Percentiles rank a stretch among this genome's conserved stretches.
phyloP scores from a whole-genome alignment of 64 coral and sea anemone species.

The Hydrozoanthus tunicans region DNA sequence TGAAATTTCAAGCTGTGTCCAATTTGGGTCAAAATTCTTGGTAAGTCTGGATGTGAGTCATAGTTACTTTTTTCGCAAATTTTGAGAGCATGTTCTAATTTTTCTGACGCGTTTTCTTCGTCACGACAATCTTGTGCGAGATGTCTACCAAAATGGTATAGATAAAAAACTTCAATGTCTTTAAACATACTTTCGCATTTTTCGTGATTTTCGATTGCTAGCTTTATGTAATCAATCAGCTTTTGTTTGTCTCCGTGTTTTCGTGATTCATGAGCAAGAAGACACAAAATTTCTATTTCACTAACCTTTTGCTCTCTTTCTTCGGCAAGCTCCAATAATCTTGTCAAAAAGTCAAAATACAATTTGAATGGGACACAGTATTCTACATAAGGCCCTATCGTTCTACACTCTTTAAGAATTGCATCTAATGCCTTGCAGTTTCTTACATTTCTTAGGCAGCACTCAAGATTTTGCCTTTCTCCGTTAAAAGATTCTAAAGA shows the following conservation, averaged over 20 bases:
- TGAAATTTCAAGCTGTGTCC: slow-evolving; percentile 45
- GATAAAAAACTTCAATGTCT: slow-evolving; percentile 25
- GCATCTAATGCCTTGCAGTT: not conserved
- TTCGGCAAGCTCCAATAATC: not conserved
- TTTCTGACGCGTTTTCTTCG: not conserved
- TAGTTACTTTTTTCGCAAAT: not conserved
- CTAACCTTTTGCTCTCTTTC: not conserved
- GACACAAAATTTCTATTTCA: slow-evolving; percentile 58
- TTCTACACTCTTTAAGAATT: not conserved
- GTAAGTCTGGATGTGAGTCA: slow-evolving; percentile 18
- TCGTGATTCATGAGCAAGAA: slow-evolving; percentile 53
- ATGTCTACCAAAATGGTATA: slow-evolving; percentile 44
- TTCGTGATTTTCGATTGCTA: slow-evolving; percentile 16
- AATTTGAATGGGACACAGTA: slow-evolving; percentile 29
- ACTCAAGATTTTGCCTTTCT: slow-evolving; percentile 62
- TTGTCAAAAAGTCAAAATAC: slow-evolving; percentile 23
- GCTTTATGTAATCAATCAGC: not conserved
- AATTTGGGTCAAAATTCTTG: slow-evolving; percentile 36
- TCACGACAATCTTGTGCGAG: slow-evolving; percentile 30
- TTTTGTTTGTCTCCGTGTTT: slow-evolving; percentile 7
- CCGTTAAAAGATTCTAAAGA: slow-evolving; percentile 45
- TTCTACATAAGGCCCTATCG: slow-evolving; percentile 41
- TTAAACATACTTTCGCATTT: not conserved
- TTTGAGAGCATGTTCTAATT: not conserved
- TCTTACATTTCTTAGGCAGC: slow-evolving; percentile 6